These are phyloP conservation scores for Xenus cinereus DNA, from an alignment of 2,113 vertebrate species.

Conservation along the genomic window DNA sequence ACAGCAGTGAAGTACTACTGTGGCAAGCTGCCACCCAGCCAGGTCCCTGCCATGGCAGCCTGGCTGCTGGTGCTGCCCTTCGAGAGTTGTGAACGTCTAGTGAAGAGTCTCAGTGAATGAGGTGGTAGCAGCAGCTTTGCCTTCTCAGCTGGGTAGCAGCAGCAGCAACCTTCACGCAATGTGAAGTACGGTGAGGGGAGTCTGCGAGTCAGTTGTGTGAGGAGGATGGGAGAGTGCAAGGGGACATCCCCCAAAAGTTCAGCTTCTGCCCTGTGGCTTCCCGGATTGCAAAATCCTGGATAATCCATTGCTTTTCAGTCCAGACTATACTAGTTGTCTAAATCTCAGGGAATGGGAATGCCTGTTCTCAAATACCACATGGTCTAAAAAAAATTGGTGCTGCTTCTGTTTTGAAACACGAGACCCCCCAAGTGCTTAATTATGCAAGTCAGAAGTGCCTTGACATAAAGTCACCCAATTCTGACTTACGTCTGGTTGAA, in stretches of 20 bases:
- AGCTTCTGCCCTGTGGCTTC: not conserved
- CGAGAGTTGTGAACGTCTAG: not conserved
- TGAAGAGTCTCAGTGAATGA: not conserved
- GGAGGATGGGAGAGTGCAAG: not conserved
- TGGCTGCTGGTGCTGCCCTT: not conserved
- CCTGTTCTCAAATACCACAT: not conserved
- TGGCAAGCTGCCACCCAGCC: not conserved
- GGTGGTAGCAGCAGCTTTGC: not conserved
- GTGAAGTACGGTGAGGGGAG: not conserved
- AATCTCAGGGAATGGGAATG: not conserved
- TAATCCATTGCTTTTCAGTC: accelerated
- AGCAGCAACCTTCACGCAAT: not conserved
- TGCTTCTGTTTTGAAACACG: not conserved
- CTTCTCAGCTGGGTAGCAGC: not conserved
- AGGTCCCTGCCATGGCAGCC: not conserved
- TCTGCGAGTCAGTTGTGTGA: not conserved
- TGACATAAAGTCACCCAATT: not conserved
- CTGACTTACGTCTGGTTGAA: not conserved
- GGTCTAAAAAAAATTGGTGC: not conserved
- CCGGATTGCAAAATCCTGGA: not conserved
- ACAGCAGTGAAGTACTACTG: not conserved
- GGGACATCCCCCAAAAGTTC: not conserved
- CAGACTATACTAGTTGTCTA: not conserved
- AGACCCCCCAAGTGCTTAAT: not conserved
- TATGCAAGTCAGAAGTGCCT: not conserved